phyloP scores from a whole-genome alignment of 1,140 invertebrate species.

The Aleiodes sp. region DNA sequence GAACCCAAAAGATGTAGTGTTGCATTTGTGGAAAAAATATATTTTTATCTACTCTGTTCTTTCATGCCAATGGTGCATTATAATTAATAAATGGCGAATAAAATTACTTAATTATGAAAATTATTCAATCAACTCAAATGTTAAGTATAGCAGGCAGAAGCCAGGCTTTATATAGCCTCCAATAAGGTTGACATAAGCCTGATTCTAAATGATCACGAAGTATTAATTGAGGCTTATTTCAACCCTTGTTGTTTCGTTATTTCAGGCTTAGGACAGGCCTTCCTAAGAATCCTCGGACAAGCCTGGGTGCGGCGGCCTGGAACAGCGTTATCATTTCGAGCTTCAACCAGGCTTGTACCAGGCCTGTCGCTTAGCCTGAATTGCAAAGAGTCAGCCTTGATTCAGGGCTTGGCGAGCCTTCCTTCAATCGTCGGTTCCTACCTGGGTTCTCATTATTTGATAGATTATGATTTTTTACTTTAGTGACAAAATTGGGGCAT shows the following conservation, averaged over 20 bases:
- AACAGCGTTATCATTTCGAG: conserved; percentile 23
- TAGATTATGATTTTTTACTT: too few relatives aligned
- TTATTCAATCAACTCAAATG: neutral
- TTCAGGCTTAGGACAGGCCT: neutral
- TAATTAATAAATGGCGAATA: neutral
- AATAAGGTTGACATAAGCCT: neutral
- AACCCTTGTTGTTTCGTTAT: neutral
- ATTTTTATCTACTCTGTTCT: neutral
- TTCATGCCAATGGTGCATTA: too few relatives aligned
- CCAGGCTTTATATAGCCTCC: neutral
- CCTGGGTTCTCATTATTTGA: too few relatives aligned
- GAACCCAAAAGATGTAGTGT: neutral
- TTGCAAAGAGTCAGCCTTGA: neutral
- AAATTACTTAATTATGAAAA: neutral
- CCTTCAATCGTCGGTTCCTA: neutral
- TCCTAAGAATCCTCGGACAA: neutral
- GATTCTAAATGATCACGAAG: too few relatives aligned
- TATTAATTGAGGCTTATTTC: too few relatives aligned
- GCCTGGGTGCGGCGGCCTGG: neutral
- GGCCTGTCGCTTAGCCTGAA: neutral
- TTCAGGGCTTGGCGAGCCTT: neutral
- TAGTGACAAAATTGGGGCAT: too few relatives aligned
- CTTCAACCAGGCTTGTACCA: neutral
- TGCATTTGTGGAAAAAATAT: neutral
- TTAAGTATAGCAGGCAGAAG: neutral